These are phyloP conservation scores for Eulithis testata DNA, from an alignment of 2,888 invertebrate genomes.

Conservation along the genomic window DNA sequence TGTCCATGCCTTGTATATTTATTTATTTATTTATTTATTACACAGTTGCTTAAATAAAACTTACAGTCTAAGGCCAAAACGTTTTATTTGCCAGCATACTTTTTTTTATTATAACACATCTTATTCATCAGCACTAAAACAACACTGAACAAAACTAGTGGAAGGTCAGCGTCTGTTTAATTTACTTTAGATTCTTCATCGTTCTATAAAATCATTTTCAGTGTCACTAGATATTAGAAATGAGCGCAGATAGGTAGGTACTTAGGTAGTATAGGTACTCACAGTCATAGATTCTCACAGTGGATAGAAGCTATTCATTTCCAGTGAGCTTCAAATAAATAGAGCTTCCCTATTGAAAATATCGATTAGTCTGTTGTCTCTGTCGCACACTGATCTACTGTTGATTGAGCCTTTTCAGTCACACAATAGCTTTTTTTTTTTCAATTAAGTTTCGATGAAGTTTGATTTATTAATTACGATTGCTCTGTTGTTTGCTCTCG, in stretches of 20 bases:
- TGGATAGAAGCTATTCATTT: slow-evolving; percentile 29
- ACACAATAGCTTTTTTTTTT: slow-evolving; percentile 36
- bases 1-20: too few relatives aligned
- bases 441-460: slow-evolving; percentile 38
- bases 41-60: too few relatives aligned
- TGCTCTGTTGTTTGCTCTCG: neutral
- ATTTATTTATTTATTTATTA: too few relatives aligned
- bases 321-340: slow-evolving; percentile 34
- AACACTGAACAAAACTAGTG: too few relatives aligned
- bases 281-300: too few relatives aligned
- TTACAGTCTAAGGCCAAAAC: too few relatives aligned
- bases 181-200: too few relatives aligned
- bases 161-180: too few relatives aligned
- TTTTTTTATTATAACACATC: too few relatives aligned
- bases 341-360: slow-evolving; percentile 34
- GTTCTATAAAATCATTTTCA: too few relatives aligned
- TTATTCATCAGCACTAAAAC: too few relatives aligned
- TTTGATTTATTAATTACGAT: slow-evolving; percentile 6
- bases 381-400: slow-evolving; percentile 41
- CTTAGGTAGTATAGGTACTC: neutral
- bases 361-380: slow-evolving; percentile 41
- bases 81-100: too few relatives aligned
- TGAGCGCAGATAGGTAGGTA: neutral
- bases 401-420: slow-evolving; percentile 40
- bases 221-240: neutral